A percentile compares a stretch with the other conserved stretches of the same genome.
Conservation (phyloP, 2,888 invertebrate genomes). For the Stenurella melanura region DNA sequence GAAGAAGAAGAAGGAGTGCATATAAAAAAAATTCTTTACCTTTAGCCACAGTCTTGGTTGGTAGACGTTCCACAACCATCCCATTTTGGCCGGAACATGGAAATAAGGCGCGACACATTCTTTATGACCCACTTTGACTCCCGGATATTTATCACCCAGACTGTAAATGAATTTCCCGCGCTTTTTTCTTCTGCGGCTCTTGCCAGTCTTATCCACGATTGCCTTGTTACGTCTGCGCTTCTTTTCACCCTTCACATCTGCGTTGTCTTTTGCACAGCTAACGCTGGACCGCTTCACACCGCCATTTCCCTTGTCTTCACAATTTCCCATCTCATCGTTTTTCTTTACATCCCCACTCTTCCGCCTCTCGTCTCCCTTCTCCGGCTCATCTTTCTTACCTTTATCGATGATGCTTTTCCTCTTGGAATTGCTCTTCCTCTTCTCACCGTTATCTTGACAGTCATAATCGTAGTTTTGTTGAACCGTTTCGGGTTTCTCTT, state of each 20-base stretch:
- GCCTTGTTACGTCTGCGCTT: not conserved
- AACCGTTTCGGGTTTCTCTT: not conserved
- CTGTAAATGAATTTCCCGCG: slow-evolving; percentile 60
- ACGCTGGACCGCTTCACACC: not conserved
- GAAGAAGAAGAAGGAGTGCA: too few species aligned
- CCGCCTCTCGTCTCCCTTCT: not conserved
- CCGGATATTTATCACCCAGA: slow-evolving; percentile 73
- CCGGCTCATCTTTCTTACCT: not conserved
- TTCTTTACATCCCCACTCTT: not conserved
- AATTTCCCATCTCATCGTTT: not conserved
- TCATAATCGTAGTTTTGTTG: not conserved
- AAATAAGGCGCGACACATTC: slow-evolving; percentile 75
- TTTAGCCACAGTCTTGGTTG: slow-evolving; percentile 63
- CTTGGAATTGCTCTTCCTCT: not conserved
- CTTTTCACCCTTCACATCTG: not conserved
- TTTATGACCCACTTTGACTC: slow-evolving; percentile 76
- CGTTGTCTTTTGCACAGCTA: not conserved
- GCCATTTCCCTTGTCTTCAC: not conserved
- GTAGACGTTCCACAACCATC: slow-evolving; percentile 80
- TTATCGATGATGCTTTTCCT: not conserved
- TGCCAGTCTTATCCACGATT: not conserved
- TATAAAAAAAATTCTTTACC: slow-evolving; percentile 50
- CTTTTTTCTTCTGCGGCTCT: slow-evolving; percentile 45
- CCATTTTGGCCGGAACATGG: slow-evolving; percentile 79
- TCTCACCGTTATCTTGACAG: not conserved